A percentile compares a stretch with the other conserved stretches of the same genome.
Conservation (phyloP, 2,113 vertebrate species). For the Hippopotamus amphibius region DNA sequence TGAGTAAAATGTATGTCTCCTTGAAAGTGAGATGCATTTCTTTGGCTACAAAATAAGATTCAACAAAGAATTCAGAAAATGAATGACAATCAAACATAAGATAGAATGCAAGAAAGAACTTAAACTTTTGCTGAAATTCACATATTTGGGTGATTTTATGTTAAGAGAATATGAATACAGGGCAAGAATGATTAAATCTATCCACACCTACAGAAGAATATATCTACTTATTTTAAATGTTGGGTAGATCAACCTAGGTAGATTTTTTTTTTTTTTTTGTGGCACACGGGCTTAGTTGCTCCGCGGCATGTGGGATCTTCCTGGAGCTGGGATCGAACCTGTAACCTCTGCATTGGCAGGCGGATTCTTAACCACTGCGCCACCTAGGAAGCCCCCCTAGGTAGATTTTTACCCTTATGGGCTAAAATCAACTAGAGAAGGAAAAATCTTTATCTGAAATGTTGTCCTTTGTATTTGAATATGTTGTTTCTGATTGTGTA, state of each 20-base stretch:
- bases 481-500: not conserved
- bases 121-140: not conserved
- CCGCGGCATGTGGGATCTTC: too few species aligned
- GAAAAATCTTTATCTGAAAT: not conserved
- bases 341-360: too few species aligned
- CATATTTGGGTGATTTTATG: not conserved
- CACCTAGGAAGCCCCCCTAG: too few species aligned
- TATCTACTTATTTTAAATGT: not conserved
- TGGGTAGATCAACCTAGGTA: not conserved
- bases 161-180: not conserved
- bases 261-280: too few species aligned
- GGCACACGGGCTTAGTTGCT: too few species aligned
- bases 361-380: too few species aligned
- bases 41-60: not conserved
- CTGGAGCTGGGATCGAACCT: too few species aligned
- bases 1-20: not conserved
- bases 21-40: not conserved
- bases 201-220: not conserved
- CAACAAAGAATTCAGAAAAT: constrained; percentile 39
- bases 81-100: not conserved
- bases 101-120: not conserved
- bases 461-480: not conserved
- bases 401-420: not conserved
- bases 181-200: not conserved
- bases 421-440: not conserved